Percentiles rank a stretch among this genome's conserved stretches.
phyloP scores from a whole-genome alignment of 2,888 invertebrate species.

The Cheilosia scutellata region DNA sequence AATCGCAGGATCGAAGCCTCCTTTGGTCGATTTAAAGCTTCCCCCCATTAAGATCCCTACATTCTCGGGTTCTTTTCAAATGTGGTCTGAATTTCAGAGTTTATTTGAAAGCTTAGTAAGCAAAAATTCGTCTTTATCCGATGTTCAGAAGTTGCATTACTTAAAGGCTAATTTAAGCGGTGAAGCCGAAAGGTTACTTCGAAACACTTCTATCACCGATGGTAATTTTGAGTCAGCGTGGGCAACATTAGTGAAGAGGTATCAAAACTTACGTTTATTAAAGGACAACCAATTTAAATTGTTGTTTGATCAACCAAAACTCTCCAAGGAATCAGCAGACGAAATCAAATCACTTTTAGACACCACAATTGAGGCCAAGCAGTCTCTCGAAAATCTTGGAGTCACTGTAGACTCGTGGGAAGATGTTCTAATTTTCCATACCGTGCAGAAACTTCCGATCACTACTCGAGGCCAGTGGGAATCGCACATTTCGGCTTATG shows the following conservation, averaged over 20 bases:
- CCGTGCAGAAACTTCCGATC: conserved; percentile 2
- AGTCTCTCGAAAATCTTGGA: conserved; percentile 17
- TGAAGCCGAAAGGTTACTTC: not conserved
- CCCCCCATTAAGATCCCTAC: not conserved
- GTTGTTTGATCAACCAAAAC: conserved; percentile 9
- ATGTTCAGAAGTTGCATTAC: too few relatives aligned
- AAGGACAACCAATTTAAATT: conserved; percentile 29
- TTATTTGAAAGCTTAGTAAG: too few relatives aligned
- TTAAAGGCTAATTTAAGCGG: too few relatives aligned
- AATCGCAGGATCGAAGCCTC: not conserved
- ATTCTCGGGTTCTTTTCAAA: not conserved
- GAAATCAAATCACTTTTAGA: conserved; percentile 11
- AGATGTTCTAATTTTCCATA: conserved; percentile 31
- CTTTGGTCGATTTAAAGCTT: not conserved
- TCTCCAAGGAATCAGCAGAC: conserved; percentile 1
- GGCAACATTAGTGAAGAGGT: conserved; percentile 1
- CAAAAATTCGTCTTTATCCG: not conserved
- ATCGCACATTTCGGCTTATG: conserved; percentile 13
- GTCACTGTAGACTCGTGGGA: conserved; percentile 29
- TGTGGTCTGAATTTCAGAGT: conserved; percentile 3
- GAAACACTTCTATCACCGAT: too few relatives aligned
- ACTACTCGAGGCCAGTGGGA: not conserved
- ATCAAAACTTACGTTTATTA: conserved; percentile 10
- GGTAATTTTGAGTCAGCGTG: too few relatives aligned
- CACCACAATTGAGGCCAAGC: conserved; percentile 37